Evolutionary conservation across 1,140 invertebrate species (phyloP), one percentile per base, ranked within the genome.

Genomic region (Drosophila obscura): DNA sequence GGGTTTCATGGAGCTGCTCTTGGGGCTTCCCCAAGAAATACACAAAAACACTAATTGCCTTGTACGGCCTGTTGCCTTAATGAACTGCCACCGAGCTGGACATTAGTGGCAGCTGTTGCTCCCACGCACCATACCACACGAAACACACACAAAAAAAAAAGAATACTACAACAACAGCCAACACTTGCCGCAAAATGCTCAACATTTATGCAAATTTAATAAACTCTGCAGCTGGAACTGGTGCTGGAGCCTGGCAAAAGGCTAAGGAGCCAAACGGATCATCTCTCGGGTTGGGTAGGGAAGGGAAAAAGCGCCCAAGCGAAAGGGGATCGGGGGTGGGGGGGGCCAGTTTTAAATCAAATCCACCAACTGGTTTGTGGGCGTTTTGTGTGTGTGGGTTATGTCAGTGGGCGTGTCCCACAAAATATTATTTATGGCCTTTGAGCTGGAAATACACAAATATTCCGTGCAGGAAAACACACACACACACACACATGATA

Each of bases 191-290:
- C 64, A 77, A 75, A 76, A 74, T 68, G 74, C 63, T 77, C 72
- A 81, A 77, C 83, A 87, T 83, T 87, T 87, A 87, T 87, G 83
- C 76, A 87, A 87, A 87, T 87, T 87, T 87, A 87, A 87, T 87
- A 87, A 87, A 87, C 80, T 87, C 35, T 39, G 11, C 0, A 39
- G 11, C 31, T 35, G 31, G 31, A 35, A 8, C 31, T 3, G 31
- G 31, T 2, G 31, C 31, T 11, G 31, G 31, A 13, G 67, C 55
- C 59, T 66, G 44, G 64, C 44, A 46, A 50, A 62, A 35, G 39
- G 45, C 44, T 35, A 52, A 45, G 44, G 19, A 58, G 53, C 65
- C 67, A 58, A 71, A 65, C 11, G 35, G 35, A 1, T 39, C 35
- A 24, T 11, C 35, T 39, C 11, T 39, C 11, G 26, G 26, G 0